phyloP scores from a whole-genome alignment of 2,888 invertebrate species.

The Drosophila seclusa region DNA sequence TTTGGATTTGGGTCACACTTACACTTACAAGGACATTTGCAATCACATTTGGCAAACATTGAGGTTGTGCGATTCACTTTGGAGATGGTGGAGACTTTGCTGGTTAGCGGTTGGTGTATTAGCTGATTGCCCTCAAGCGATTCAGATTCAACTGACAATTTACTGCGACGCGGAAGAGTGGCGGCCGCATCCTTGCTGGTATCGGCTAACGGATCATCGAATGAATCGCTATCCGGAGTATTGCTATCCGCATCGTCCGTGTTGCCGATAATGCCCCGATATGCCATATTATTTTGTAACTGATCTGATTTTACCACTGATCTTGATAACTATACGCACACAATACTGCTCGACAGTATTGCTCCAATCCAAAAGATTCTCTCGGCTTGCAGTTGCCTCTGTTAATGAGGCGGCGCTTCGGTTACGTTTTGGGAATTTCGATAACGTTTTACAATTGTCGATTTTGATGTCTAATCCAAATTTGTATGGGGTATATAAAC shows the following conservation, averaged over 20 bases:
- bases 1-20: slow-evolving; percentile 24
- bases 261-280: slow-evolving; percentile 60
- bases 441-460: slow-evolving; percentile 20
- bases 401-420: not conserved
- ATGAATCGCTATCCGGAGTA: slow-evolving; percentile 53
- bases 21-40: slow-evolving; percentile 27
- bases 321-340: not conserved
- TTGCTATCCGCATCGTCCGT: slow-evolving; percentile 20
- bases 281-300: slow-evolving; percentile 50
- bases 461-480: slow-evolving; percentile 17
- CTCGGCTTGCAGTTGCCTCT: not conserved
- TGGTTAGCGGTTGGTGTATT: not conserved
- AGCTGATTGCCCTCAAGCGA: not conserved
- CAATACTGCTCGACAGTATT: not conserved
- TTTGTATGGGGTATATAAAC: not conserved
- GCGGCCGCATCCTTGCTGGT: slow-evolving; percentile 4
- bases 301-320: not conserved
- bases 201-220: slow-evolving; percentile 45
- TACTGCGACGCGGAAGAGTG: slow-evolving; percentile 5
- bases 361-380: not conserved
- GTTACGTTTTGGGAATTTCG: slow-evolving; percentile 12
- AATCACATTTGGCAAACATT: slow-evolving; percentile 1
- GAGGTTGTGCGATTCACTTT: not conserved
- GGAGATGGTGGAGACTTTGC: slow-evolving; percentile 1
- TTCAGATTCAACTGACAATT: not conserved